These are phyloP conservation scores for Pseudochirops cupreus DNA, from an alignment of 2,797 vertebrate genomes.

Conservation along the genomic window DNA sequence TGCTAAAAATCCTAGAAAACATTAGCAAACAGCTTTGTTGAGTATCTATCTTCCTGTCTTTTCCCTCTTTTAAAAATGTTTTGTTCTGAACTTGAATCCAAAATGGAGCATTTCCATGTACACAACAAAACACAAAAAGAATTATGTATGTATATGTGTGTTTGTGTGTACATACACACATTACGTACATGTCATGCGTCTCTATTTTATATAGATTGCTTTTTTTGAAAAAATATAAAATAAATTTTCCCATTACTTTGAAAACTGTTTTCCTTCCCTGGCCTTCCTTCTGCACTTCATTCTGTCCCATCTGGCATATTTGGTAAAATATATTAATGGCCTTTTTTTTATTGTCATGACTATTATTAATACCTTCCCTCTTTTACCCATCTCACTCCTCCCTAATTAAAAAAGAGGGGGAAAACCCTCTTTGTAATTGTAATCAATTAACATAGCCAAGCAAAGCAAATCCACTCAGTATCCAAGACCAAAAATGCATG, in stretches of 20 bases:
- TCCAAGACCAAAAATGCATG: background rate
- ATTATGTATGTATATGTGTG: too few relatives aligned
- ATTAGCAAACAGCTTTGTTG: background rate
- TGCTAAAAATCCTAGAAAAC: background rate
- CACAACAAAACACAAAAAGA: background rate
- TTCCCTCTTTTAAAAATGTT: background rate
- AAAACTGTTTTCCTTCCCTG: too few relatives aligned
- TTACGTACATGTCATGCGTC: background rate
- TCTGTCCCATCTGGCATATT: too few relatives aligned
- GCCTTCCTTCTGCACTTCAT: too few relatives aligned
- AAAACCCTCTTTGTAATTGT: background rate
- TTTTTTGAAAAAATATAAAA: background rate
- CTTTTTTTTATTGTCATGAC: too few relatives aligned
- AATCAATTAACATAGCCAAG: background rate
- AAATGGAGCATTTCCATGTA: background rate
- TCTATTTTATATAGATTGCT: background rate
- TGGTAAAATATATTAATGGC: too few relatives aligned
- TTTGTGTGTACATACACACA: too few relatives aligned
- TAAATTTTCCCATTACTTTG: background rate
- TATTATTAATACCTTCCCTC: too few relatives aligned
- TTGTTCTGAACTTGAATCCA: background rate
- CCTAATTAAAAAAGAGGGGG: background rate
- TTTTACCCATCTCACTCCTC: too few relatives aligned
- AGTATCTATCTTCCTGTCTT: background rate
- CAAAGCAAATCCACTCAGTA: background rate